phyloP scores from a whole-genome alignment of 2,888 invertebrate genomes.

The Scaptomyza cyrtandrae region DNA sequence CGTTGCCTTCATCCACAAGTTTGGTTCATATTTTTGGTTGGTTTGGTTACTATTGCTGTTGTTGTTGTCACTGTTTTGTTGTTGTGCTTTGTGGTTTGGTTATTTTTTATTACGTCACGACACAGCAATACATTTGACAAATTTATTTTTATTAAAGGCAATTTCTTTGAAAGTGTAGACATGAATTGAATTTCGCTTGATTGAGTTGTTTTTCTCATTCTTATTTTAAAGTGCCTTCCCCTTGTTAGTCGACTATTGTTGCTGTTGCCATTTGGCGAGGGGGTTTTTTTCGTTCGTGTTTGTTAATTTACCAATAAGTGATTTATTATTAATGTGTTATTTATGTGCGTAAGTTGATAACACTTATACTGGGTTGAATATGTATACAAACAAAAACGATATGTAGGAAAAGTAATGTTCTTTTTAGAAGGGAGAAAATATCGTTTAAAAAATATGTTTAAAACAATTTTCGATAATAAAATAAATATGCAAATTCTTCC shows the following conservation, averaged over 20 bases:
- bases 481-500: too few relatives aligned
- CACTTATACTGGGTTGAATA: background rate
- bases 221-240: constrained; percentile 25
- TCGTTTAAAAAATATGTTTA: too few relatives aligned
- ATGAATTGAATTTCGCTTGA: constrained; percentile 70
- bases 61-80: background rate
- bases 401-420: too few relatives aligned
- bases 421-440: too few relatives aligned
- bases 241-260: constrained; percentile 25
- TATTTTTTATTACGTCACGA: constrained; percentile 70
- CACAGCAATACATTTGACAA: constrained; percentile 71
- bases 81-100: constrained; percentile 19
- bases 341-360: background rate
- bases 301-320: constrained; percentile 15
- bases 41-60: constrained; percentile 16
- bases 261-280: constrained; percentile 14
- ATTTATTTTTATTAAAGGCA: constrained; percentile 74
- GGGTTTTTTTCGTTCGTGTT: background rate
- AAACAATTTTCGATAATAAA: too few relatives aligned
- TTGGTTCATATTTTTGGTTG: constrained; percentile 30
- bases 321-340: constrained; percentile 10
- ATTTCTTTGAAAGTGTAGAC: constrained; percentile 68
- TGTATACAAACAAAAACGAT: background rate
- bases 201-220: constrained; percentile 55
- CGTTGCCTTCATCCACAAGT: constrained; percentile 25